A percentile compares a stretch with the other conserved stretches of the same genome.
phyloP scores from a whole-genome alignment of 2,113 vertebrate genomes.

The Spermophilus dauricus region DNA sequence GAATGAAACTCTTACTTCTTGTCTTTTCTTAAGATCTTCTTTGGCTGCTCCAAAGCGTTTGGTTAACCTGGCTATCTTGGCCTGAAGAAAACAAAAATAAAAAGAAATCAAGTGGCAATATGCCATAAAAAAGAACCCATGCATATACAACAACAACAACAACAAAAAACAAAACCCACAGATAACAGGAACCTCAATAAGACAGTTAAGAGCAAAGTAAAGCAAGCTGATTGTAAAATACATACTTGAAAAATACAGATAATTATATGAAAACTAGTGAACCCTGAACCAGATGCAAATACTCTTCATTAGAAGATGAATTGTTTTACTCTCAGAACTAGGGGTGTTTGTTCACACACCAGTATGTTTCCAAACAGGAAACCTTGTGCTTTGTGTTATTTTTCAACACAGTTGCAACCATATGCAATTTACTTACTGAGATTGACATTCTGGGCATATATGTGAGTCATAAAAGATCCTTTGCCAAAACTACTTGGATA shows the following conservation, averaged over 20 bases:
- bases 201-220: not conserved
- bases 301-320: not conserved
- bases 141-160: not conserved
- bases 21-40: conserved; percentile 95
- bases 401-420: not conserved
- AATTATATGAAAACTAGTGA: not conserved
- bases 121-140: not conserved
- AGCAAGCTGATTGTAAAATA: not conserved
- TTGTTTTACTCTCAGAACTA: not conserved
- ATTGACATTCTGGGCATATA: not conserved
- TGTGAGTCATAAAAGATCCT: not conserved
- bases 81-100: conserved; percentile 86
- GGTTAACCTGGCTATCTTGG: conserved; percentile 95
- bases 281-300: not conserved
- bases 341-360: not conserved
- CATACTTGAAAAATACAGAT: too few species aligned
- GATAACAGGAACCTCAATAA: not conserved
- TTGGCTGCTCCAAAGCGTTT: conserved; percentile 96
- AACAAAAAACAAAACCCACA: not conserved
- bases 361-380: not conserved
- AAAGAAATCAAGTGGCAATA: conserved; percentile 43
- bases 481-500: not conserved
- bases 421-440: conserved; percentile 31
- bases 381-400: not conserved
- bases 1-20: conserved; percentile 91